Percentiles rank a stretch among this genome's conserved stretches.
Evolutionary conservation across 2,888 invertebrate species (phyloP).

Genomic region (Dasysyrphus albostriatus): DNA sequence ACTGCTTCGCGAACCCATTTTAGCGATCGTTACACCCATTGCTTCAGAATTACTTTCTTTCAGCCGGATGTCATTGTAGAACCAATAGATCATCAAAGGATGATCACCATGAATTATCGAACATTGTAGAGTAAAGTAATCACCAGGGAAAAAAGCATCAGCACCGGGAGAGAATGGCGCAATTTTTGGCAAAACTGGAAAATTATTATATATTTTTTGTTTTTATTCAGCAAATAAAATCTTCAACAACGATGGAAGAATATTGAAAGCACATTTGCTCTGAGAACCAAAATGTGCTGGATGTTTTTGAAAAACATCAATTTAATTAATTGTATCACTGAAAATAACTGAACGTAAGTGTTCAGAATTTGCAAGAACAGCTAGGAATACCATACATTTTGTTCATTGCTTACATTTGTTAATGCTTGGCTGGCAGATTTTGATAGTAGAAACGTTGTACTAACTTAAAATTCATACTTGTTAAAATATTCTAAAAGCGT

Average conservation of each 20-base stretch:
- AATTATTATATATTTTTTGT: constrained; percentile 66
- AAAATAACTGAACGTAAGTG: background rate
- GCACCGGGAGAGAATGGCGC: constrained; percentile 90
- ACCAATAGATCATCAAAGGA: constrained; percentile 90
- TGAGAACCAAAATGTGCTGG: background rate
- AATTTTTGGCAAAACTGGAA: constrained; percentile 91
- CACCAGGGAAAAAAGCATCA: constrained; percentile 89
- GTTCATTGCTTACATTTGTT: too few species aligned
- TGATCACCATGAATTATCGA: constrained; percentile 90
- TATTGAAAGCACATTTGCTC: background rate
- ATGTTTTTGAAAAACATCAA: background rate
- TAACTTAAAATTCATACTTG: too few species aligned
- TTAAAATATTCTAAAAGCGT: too few species aligned
- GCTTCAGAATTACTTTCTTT: constrained; percentile 84
- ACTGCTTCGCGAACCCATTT: constrained; percentile 85
- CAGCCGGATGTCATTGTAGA: constrained; percentile 86
- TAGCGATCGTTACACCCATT: constrained; percentile 84
- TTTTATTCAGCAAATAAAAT: background rate
- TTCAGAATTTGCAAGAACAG: background rate
- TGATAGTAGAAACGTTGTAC: too few species aligned
- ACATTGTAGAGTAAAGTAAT: constrained; percentile 87
- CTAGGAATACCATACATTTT: background rate
- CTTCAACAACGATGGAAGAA: background rate
- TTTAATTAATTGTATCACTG: background rate
- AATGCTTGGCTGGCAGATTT: too few species aligned